Evolutionary conservation across 2,113 vertebrate genomes (phyloP), one percentile per base, ranked within the genome.

Genomic region (Peromyscus polionotus): DNA sequence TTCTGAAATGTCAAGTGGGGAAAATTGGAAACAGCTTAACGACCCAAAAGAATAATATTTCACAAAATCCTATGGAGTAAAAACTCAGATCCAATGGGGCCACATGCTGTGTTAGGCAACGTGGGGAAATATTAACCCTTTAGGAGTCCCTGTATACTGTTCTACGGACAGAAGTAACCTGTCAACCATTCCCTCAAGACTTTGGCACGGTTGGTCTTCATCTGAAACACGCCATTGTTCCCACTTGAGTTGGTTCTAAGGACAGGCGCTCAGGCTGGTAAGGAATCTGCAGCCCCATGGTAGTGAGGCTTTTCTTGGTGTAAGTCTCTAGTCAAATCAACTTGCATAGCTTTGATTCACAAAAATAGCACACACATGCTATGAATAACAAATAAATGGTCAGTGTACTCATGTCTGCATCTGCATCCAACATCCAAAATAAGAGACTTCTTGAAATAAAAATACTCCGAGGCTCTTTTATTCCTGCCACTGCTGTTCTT

Each of bases 21-120:
- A 95, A 96, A 97, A 97, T 22, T 96, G 45, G 76, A 96, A 97
- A 97, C 91, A 97, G 88, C 86, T 95, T 93, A 95, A 72, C 70
- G 81, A 81, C 39, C 59, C 76, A 5, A 22, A 97, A 95, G 88
- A 94, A 93, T 51, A 97, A 88, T 94, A 97, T 95, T 97, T 97
- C 73, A 96, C 76, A 89, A 89, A 91, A 96, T 39, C 59, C 81
- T 95, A 87, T 54, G 14, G 72, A 89, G 81, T 89, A 70, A 89
- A 97, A 93, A 85, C 51, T 16, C 39, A 67, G 45, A 72, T 94
- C 85, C 75, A 7, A 0, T 57, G 76, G 70, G 76, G 31, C 39
- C 54, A 36, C 70, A 76, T 0, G 1, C 95, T 94, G 72, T 14
- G 57, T 77, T 61, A n/a, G 70, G 26, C 20, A 87, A 94, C 63